phyloP scores from a whole-genome alignment of 2,888 invertebrate species.

The Acronicta psi region DNA sequence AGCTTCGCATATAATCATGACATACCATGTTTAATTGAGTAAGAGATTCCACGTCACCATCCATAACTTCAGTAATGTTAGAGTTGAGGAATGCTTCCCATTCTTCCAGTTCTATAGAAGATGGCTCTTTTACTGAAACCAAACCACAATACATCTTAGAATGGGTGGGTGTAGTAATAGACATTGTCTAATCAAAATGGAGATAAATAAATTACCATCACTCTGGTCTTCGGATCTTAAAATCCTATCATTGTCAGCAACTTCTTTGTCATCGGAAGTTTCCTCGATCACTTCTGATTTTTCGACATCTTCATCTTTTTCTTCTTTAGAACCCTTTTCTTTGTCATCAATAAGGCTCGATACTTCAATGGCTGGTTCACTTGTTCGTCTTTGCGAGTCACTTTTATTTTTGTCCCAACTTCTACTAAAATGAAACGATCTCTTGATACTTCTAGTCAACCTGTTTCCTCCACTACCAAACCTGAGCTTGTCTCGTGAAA shows the following conservation, averaged over 20 bases:
- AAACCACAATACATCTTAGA: neutral
- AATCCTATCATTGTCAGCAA: constrained; percentile 80
- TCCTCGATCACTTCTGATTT: constrained; percentile 85
- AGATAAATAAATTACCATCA: constrained; percentile 68
- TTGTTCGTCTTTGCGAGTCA: constrained; percentile 79
- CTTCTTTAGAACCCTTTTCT: constrained; percentile 79
- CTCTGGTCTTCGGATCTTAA: constrained; percentile 72
- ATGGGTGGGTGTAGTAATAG: too few relatives aligned
- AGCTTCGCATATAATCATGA: constrained; percentile 7
- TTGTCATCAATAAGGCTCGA: constrained; percentile 68
- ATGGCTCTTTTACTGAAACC: constrained; percentile 83
- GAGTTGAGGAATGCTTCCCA: constrained; percentile 95
- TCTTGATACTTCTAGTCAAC: constrained; percentile 84
- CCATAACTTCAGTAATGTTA: constrained; percentile 94
- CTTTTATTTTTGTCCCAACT: constrained; percentile 84
- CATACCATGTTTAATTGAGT: constrained; percentile 91
- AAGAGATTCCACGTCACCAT: constrained; percentile 93
- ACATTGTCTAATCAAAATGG: neutral
- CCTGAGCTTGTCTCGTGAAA: constrained; percentile 84
- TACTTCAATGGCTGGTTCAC: constrained; percentile 81
- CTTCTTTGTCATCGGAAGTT: constrained; percentile 76
- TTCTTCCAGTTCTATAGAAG: constrained; percentile 95
- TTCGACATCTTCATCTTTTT: constrained; percentile 81
- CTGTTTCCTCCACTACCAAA: constrained; percentile 85
- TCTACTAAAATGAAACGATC: constrained; percentile 84